These are phyloP conservation scores for Pangasius mekongensis DNA, from an alignment of 2,797 vertebrate genomes.

Conservation along the genomic window DNA sequence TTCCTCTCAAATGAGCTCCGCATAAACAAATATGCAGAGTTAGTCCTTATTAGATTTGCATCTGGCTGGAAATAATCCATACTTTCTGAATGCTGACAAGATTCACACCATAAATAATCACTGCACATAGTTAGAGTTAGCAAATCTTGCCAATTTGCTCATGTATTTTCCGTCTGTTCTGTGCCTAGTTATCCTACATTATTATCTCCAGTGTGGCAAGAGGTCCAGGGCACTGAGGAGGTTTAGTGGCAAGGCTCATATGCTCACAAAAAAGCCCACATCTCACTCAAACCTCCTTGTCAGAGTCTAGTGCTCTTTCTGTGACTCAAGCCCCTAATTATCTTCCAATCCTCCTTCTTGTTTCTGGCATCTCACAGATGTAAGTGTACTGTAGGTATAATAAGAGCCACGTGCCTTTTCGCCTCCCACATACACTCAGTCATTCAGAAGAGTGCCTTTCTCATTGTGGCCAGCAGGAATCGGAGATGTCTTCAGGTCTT, in stretches of 20 bases:
- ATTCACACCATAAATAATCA: conserved; percentile 30
- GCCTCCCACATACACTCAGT: conserved; percentile 36
- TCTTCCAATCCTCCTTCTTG: conserved; percentile 30
- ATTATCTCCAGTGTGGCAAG: conserved; percentile 38
- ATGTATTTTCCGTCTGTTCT: conserved; percentile 26
- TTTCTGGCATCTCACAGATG: conserved; percentile 27
- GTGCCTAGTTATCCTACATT: conserved; percentile 18
- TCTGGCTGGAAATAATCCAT: conserved; percentile 37
- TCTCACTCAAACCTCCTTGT: conserved; percentile 22
- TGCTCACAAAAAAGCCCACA: conserved; percentile 32
- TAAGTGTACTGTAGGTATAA: conserved; percentile 52
- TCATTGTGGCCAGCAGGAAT: conserved; percentile 12
- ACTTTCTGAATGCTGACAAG: conserved; percentile 38
- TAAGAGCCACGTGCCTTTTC: conserved; percentile 49
- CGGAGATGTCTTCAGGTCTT: background rate
- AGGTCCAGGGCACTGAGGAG: conserved; percentile 14
- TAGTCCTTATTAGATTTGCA: conserved; percentile 42
- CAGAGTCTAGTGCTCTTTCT: conserved; percentile 43
- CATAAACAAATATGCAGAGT: conserved; percentile 42
- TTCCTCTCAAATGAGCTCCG: conserved; percentile 18
- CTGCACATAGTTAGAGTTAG: conserved; percentile 29
- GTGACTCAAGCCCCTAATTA: conserved; percentile 41
- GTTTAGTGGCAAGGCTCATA: conserved; percentile 16
- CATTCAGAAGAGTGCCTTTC: conserved; percentile 41
- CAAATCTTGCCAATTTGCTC: conserved; percentile 30